Evolutionary conservation across 2,113 vertebrate species (phyloP), one percentile per base, ranked within the genome.

Genomic region (Ictalurus punctatus): DNA sequence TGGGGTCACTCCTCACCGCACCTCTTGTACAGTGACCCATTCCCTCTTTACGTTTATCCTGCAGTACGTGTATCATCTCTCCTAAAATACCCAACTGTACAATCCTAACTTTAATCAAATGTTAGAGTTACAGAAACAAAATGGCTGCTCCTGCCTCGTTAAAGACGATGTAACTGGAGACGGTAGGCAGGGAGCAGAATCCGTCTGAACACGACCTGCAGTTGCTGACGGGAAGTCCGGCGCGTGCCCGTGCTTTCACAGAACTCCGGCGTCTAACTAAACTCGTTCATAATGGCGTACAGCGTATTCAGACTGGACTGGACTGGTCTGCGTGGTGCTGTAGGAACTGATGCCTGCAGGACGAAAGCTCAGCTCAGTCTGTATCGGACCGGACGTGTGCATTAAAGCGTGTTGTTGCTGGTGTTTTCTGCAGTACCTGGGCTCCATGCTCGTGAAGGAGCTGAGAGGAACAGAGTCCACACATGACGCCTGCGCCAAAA

Each of bases 381-480:
- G 16, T 21, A 0, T 44, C 37, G 44, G 8, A 44, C 2, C 44
- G 34, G 82, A 65, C 65, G 82, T 48, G 16, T 27, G n/a, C 21
- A 65, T 17, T 48, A 84, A 67, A n/a, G 48, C 6, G 27, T 85
- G 8, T 54, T 71, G 3, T 84, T 67, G 59, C 34, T 84, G 59
- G 23, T 92, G 74, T 87, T 21, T 76, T 30, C 76, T 87, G 92
- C 94, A 99, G 98, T 99, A 99, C 95, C 96, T 99, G 96, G 98
- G 98, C 93, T 99, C 98, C 91, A 99, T 99, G 98, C 95, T 99
- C 96, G 98, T 99, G 89, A 99, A 99, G 94, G 98, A 99, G 93
- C 95, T 99, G 91, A 96, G 98, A 95, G 98, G 98, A 74, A 99
- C 98, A 9, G 98, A 99, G 90, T 99, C 98, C 86, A 99, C 98